Conservation (phyloP, 2,888 invertebrate species). For the Thera obeliscata region DNA sequence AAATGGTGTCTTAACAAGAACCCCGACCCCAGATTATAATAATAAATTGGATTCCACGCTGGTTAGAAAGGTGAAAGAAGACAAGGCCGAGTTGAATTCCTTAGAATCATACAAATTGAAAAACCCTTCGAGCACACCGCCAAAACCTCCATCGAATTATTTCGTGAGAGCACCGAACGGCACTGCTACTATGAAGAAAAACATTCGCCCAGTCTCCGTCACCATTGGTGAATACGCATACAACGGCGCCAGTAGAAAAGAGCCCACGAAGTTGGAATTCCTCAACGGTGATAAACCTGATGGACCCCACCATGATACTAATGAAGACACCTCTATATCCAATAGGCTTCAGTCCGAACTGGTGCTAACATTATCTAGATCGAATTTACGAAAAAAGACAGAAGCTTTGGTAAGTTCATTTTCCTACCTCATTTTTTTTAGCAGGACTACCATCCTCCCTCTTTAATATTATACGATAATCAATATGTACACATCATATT, state of each 20-base stretch:
- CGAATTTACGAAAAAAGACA: slow-evolving; percentile 90
- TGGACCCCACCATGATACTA: slow-evolving; percentile 55
- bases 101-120: slow-evolving; percentile 90
- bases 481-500: not conserved
- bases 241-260: slow-evolving; percentile 81
- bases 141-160: slow-evolving; percentile 88
- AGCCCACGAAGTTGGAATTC: slow-evolving; percentile 90
- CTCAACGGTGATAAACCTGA: slow-evolving; percentile 78
- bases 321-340: slow-evolving; percentile 82
- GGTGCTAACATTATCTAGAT: slow-evolving; percentile 89
- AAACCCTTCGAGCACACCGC: slow-evolving; percentile 84
- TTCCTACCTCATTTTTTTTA: not conserved
- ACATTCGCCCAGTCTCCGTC: slow-evolving; percentile 86
- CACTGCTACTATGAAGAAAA: slow-evolving; percentile 84
- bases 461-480: not conserved
- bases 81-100: slow-evolving; percentile 89
- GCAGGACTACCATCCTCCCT: not conserved
- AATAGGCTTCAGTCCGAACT: slow-evolving; percentile 90
- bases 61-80: slow-evolving; percentile 69
- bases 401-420: slow-evolving; percentile 85
- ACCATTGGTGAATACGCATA: slow-evolving; percentile 89
- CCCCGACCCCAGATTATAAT: slow-evolving; percentile 75
- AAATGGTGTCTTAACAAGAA: slow-evolving; percentile 66
- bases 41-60: slow-evolving; percentile 59
- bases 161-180: slow-evolving; percentile 85